These are phyloP conservation scores for Anolis sagrei DNA, from an alignment of 2,113 vertebrate genomes.

Conservation along the genomic window DNA sequence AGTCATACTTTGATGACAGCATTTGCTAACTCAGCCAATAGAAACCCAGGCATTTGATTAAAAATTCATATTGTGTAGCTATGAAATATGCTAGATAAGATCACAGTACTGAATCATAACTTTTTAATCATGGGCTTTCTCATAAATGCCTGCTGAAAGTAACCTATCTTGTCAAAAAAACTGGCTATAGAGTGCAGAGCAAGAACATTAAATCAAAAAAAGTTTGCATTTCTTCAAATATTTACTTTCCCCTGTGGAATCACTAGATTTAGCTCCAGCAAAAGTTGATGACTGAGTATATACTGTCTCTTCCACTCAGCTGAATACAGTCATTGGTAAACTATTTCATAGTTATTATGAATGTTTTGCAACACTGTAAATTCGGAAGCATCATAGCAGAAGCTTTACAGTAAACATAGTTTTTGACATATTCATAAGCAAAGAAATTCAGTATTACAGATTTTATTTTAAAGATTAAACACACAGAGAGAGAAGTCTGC, in stretches of 20 bases:
- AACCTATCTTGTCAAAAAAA: not conserved
- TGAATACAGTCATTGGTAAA: constrained; percentile 62
- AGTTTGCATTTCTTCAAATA: constrained; percentile 11
- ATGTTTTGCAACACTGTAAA: constrained; percentile 68
- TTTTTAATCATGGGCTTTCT: not conserved
- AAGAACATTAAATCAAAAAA: not conserved
- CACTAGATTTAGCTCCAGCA: constrained; percentile 54
- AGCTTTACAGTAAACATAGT: constrained; percentile 66
- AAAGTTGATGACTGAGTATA: constrained; percentile 58
- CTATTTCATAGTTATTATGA: constrained; percentile 66
- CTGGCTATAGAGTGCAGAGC: not conserved
- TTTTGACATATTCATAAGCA: constrained; percentile 66
- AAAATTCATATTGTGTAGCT: constrained; percentile 33
- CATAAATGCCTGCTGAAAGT: not conserved
- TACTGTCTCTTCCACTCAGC: constrained; percentile 54
- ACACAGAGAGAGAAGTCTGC: constrained; percentile 39
- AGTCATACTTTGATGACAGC: not conserved
- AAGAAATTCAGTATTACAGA: constrained; percentile 50
- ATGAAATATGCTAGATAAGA: constrained; percentile 21
- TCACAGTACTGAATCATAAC: constrained; percentile 1
- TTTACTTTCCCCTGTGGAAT: constrained; percentile 43
- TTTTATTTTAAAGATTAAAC: constrained; percentile 71
- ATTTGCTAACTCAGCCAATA: constrained; percentile 6
- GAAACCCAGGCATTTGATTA: constrained; percentile 1
- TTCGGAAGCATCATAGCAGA: constrained; percentile 65